These are phyloP conservation scores for Corydoras maculifer DNA, from an alignment of 2,113 vertebrate genomes.

Conservation along the genomic window DNA sequence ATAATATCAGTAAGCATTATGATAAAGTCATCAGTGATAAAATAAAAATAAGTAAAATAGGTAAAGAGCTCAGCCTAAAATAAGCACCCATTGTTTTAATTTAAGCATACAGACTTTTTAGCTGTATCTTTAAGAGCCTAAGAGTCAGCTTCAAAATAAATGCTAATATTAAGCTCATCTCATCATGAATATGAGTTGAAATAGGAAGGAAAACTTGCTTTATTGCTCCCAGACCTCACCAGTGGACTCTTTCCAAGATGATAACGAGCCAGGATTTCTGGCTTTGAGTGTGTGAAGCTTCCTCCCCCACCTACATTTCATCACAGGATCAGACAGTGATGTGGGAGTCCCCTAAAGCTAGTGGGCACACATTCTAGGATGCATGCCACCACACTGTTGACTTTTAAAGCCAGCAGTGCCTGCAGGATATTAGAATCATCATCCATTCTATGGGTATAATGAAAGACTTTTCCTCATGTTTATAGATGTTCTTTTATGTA, in stretches of 20 bases:
- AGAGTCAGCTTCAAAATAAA: background rate
- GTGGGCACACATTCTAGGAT: constrained; percentile 27
- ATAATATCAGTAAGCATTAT: no score
- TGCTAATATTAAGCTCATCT: constrained; percentile 47
- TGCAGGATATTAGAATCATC: constrained; percentile 33
- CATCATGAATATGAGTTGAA: constrained; percentile 52
- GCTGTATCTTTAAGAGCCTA: no score
- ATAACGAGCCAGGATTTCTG: constrained; percentile 62
- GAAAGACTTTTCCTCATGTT: background rate
- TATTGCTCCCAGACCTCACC: constrained; percentile 53
- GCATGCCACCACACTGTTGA: constrained; percentile 30
- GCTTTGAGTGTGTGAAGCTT: constrained; percentile 37
- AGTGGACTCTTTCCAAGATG: constrained; percentile 54
- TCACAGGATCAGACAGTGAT: constrained; percentile 46
- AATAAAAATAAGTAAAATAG: no score
- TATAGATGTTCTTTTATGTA: background rate
- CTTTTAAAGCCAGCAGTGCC: constrained; percentile 45
- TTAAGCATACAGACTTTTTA: no score
- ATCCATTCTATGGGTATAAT: background rate
- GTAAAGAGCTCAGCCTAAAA: no score
- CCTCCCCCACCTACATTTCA: constrained; percentile 47
- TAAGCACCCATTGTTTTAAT: no score
- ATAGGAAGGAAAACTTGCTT: constrained; percentile 27
- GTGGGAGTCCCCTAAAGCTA: constrained; percentile 41
- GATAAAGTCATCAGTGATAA: no score